Percentiles rank a stretch among this genome's conserved stretches.
These are phyloP conservation scores for Halcyon smyrnensis DNA, from an alignment of 2,797 vertebrate genomes.

Conservation along the genomic window DNA sequence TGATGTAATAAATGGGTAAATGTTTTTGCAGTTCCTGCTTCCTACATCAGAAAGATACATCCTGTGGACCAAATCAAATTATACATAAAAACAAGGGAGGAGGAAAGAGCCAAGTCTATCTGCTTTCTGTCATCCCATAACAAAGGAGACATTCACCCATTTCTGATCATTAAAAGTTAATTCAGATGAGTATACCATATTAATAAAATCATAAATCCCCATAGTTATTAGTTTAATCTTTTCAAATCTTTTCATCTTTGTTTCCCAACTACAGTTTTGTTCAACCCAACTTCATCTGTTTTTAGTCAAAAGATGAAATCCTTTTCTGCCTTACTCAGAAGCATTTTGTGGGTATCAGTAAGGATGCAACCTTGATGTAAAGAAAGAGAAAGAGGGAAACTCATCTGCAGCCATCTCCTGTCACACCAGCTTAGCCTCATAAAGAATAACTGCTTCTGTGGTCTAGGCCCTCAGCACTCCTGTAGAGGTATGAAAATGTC, in stretches of 20 bases:
- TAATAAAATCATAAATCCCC: neutral
- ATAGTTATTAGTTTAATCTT: neutral
- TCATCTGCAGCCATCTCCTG: neutral
- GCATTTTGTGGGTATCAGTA: neutral
- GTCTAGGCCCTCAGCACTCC: neutral
- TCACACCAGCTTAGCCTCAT: neutral
- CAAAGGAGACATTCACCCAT: neutral
- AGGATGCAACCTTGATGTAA: neutral
- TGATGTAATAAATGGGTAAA: neutral
- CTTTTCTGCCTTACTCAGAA: neutral
- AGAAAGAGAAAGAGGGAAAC: neutral
- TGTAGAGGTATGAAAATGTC: neutral
- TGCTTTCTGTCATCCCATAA: neutral
- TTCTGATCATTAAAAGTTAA: neutral
- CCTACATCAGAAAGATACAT: neutral
- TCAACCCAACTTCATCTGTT: neutral
- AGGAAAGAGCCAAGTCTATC: neutral
- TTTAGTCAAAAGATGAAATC: neutral
- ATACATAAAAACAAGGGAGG: neutral
- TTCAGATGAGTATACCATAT: neutral
- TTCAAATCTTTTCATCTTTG: neutral
- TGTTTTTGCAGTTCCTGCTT: conserved; percentile 17
- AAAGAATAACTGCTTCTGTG: neutral
- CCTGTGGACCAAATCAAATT: conserved; percentile 23
- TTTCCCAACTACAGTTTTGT: neutral